Percentiles rank a stretch among this genome's conserved stretches.
phyloP scores from a whole-genome alignment of 2,113 vertebrate species.

The Eptesicus fuscus region DNA sequence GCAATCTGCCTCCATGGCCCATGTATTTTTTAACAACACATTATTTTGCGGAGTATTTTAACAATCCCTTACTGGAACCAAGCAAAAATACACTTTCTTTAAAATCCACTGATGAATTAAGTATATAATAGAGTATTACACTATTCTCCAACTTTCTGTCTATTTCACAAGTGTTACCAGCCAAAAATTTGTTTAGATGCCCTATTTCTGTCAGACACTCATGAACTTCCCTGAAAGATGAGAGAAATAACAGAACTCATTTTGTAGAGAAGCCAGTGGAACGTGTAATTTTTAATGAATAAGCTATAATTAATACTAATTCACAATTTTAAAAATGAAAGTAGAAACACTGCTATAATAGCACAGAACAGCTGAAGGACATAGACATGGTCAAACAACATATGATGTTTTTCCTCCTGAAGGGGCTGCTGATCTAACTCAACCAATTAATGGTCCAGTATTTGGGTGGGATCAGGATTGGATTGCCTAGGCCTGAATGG shows the following conservation, averaged over 20 bases:
- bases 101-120: neutral
- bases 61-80: neutral
- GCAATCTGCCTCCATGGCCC: neutral
- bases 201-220: neutral
- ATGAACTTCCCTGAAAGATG: neutral
- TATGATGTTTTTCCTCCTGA: neutral
- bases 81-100: neutral
- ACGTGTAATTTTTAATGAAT: slow-evolving; percentile 23
- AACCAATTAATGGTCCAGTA: neutral
- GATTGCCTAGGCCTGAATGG: neutral
- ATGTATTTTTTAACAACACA: neutral
- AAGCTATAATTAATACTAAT: neutral
- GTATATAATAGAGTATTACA: neutral
- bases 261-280: neutral
- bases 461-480: neutral
- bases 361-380: neutral
- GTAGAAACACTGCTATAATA: neutral
- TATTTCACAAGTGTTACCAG: neutral
- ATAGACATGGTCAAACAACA: neutral
- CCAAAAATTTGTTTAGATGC: neutral
- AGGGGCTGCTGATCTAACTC: neutral
- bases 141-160: neutral
- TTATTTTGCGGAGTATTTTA: neutral
- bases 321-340: neutral
- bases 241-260: neutral